Conservation (phyloP, 1,140 invertebrate species). For the Anastrepha obliqua region DNA sequence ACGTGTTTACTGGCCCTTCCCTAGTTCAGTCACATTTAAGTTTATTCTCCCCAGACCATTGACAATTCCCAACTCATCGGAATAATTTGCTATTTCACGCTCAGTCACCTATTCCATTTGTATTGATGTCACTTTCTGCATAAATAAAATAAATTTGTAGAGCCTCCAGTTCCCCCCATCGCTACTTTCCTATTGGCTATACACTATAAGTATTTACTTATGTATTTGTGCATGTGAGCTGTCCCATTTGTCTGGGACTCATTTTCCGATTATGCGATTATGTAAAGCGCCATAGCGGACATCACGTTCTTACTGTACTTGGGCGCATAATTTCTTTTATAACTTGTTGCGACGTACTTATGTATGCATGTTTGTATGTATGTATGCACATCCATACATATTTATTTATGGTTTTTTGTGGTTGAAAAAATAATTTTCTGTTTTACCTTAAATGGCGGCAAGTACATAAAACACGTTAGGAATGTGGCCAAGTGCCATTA, state of each 20-base stretch:
- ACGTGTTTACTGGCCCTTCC: background rate
- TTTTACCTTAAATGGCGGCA: background rate
- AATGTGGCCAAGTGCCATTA: slow-evolving; percentile 28
- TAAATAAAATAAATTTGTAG: slow-evolving; percentile 13
- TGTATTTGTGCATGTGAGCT: background rate
- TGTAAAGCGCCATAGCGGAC: background rate
- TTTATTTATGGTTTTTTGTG: background rate
- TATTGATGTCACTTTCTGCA: slow-evolving; percentile 21
- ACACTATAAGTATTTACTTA: background rate
- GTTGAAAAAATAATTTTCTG: background rate
- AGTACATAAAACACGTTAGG: slow-evolving; percentile 4
- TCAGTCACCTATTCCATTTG: slow-evolving; percentile 19
- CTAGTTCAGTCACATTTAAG: background rate
- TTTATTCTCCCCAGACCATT: no score
- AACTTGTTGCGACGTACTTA: slow-evolving; percentile 23
- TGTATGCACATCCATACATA: background rate
- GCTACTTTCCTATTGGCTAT: background rate
- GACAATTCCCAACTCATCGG: background rate
- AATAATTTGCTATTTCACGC: background rate
- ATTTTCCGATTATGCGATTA: slow-evolving; percentile 22
- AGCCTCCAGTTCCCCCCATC: background rate
- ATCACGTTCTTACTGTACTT: slow-evolving; percentile 3
- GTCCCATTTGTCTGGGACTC: slow-evolving; percentile 36
- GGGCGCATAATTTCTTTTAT: slow-evolving; percentile 24
- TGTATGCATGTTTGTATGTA: background rate